phyloP scores from a whole-genome alignment of 2,113 vertebrate genomes.

The Prunella himalayana region DNA sequence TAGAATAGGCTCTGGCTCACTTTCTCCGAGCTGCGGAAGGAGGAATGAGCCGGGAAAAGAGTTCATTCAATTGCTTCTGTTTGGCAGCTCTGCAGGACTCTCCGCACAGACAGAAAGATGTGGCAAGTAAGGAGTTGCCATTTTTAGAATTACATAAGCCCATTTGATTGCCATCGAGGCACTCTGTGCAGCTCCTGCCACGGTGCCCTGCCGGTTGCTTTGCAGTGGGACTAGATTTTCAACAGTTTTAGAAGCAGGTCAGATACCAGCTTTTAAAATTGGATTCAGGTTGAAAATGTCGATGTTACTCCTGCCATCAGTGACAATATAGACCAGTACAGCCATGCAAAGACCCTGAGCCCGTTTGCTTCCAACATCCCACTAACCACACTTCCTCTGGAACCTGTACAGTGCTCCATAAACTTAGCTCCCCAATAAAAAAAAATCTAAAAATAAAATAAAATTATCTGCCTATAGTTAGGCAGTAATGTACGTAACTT shows the following conservation, averaged over 20 bases:
- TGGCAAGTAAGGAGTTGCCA: conserved; percentile 57
- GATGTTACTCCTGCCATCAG: not conserved
- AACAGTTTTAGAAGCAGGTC: conserved; percentile 10
- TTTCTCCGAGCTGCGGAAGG: conserved; percentile 53
- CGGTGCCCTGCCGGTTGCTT: not conserved
- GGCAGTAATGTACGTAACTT: accelerated
- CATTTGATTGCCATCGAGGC: conserved; percentile 45
- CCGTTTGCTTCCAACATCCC: not conserved
- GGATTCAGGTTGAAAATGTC: not conserved
- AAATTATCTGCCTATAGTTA: not conserved
- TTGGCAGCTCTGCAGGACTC: conserved; percentile 64
- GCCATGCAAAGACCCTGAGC: not conserved
- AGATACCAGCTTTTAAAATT: not conserved
- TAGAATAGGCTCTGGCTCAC: conserved; percentile 66
- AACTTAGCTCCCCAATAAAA: not conserved
- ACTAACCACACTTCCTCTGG: not conserved
- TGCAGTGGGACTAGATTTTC: not conserved
- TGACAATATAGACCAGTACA: not conserved
- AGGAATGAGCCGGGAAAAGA: conserved; percentile 59
- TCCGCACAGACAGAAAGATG: conserved; percentile 49
- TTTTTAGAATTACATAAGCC: conserved; percentile 65
- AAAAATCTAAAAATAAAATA: not conserved
- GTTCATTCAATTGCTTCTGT: conserved; percentile 64
- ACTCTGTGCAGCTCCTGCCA: conserved; percentile 37
- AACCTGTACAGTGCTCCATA: not conserved